phyloP scores from a whole-genome alignment of 2,797 vertebrate genomes.

The Sebastolobus alascanus region DNA sequence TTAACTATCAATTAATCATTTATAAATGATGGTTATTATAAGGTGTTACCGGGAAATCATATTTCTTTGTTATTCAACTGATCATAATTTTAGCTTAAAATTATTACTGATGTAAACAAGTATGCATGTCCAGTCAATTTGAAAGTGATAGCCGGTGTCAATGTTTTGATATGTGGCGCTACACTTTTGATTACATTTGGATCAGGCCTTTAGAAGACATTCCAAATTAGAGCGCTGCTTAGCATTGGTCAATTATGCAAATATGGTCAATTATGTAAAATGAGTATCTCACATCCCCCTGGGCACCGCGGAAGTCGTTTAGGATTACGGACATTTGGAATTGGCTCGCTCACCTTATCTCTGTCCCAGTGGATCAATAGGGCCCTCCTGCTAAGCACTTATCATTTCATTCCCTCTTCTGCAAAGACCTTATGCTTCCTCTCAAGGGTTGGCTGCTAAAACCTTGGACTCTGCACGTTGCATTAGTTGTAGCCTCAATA shows the following conservation, averaged over 20 bases:
- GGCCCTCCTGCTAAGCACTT: conserved; percentile 64
- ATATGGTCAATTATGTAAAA: conserved; percentile 53
- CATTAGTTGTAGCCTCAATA: conserved; percentile 11
- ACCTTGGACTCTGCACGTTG: conserved; percentile 4
- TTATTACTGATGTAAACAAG: background rate
- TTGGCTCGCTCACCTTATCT: conserved; percentile 65
- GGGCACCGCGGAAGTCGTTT: conserved; percentile 48
- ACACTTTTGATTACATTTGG: background rate
- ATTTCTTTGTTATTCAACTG: background rate
- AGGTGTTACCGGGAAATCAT: rapidly evolving
- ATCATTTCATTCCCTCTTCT: conserved; percentile 58
- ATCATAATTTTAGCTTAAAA: background rate
- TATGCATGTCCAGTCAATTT: background rate
- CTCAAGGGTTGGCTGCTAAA: conserved; percentile 26
- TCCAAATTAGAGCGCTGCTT: conserved; percentile 16
- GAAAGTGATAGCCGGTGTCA: background rate
- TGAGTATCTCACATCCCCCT: conserved; percentile 22
- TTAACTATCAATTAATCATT: too few species aligned
- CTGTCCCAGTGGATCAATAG: conserved; percentile 69
- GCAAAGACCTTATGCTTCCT: conserved; percentile 41
- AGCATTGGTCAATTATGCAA: conserved; percentile 37
- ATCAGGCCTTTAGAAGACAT: conserved; percentile 18
- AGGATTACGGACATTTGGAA: conserved; percentile 65
- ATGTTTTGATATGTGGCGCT: background rate
- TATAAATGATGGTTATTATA: too few species aligned